Evolutionary conservation across 2,797 vertebrate genomes (phyloP).

Genomic region (Emydoidea blandingii): DNA sequence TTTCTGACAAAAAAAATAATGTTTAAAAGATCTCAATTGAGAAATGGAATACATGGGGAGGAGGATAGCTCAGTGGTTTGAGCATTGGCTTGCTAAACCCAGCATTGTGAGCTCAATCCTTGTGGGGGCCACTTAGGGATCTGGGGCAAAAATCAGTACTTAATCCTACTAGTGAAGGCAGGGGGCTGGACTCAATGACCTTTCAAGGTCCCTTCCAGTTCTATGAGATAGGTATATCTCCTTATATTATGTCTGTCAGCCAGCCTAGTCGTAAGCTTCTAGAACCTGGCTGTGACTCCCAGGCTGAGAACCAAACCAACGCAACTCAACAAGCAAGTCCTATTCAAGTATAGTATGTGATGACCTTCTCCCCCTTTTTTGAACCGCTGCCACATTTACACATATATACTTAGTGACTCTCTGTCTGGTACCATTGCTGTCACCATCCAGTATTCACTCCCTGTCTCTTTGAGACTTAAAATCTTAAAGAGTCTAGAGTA

Average conservation of each 20-base stretch:
- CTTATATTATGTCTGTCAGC: not conserved
- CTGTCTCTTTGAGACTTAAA: not conserved
- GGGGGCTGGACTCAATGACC: too few species aligned
- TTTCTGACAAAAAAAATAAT: not conserved
- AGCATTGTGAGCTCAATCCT: too few species aligned
- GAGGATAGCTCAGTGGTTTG: too few species aligned
- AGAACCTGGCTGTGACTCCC: not conserved
- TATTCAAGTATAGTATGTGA: not conserved
- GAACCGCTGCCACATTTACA: not conserved
- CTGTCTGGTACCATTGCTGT: not conserved
- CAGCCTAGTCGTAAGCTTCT: not conserved
- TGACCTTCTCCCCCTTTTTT: not conserved
- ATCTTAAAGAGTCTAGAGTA: not conserved
- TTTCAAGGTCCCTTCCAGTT: too few species aligned
- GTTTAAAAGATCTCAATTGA: not conserved
- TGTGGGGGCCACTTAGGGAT: too few species aligned
- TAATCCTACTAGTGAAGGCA: too few species aligned
- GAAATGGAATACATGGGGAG: not conserved
- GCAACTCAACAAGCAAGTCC: not conserved
- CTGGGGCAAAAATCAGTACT: too few species aligned
- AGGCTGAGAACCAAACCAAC: not conserved
- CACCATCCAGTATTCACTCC: not conserved
- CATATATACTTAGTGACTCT: not conserved
- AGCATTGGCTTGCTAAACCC: too few species aligned
- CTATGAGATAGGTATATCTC: too few species aligned